phyloP scores from a whole-genome alignment of 1,140 invertebrate genomes.

The Epicauta chinensis region DNA sequence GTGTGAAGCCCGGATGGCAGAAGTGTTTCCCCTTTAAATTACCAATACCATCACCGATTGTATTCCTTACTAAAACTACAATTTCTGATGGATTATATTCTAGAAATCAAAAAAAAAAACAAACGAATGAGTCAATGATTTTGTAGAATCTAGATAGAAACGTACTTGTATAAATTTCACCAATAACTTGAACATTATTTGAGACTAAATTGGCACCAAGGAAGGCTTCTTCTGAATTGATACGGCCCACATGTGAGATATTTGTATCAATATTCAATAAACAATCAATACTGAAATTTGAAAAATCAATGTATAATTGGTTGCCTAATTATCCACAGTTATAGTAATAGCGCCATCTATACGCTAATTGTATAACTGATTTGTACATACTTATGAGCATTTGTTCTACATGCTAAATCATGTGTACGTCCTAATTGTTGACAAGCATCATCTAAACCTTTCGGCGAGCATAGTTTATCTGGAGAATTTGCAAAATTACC shows the following conservation, averaged over 20 bases:
- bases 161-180: slow-evolving; percentile 18
- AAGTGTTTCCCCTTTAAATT: slow-evolving; percentile 47
- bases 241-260: slow-evolving; percentile 16
- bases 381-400: background rate
- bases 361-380: background rate
- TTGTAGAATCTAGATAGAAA: background rate
- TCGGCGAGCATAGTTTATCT: no score
- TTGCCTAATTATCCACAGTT: background rate
- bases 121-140: no score
- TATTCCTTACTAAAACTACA: slow-evolving; percentile 49
- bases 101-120: slow-evolving; percentile 28
- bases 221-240: slow-evolving; percentile 27
- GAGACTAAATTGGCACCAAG: slow-evolving; percentile 19
- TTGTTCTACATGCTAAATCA: background rate
- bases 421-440: slow-evolving; percentile 14
- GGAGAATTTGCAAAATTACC: no score
- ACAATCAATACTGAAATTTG: slow-evolving; percentile 26
- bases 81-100: slow-evolving; percentile 48
- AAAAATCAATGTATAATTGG: slow-evolving; percentile 2
- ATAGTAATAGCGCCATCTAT: background rate
- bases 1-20: slow-evolving; percentile 57
- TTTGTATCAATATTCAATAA: slow-evolving; percentile 25
- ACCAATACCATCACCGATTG: slow-evolving; percentile 39
- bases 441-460: slow-evolving; percentile 8
- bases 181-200: slow-evolving; percentile 16